phyloP scores from a whole-genome alignment of 2,888 invertebrate species.

The Heliconius hortense region DNA sequence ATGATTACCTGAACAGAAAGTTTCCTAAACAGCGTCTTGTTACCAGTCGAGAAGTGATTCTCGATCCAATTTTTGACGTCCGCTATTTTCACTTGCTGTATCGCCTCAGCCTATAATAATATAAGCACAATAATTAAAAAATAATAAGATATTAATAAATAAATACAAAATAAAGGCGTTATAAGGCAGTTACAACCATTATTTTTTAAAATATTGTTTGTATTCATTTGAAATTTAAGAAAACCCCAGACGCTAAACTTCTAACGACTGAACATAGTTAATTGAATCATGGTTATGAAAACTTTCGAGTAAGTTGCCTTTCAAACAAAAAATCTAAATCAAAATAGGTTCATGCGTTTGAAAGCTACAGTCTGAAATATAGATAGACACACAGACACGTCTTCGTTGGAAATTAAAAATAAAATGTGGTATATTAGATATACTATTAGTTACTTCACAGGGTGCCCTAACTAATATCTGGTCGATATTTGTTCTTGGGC shows the following conservation, averaged over 20 bases:
- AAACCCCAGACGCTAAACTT: no score
- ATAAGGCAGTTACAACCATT: no score
- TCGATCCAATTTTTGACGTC: conserved; percentile 80
- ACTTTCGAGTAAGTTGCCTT: not conserved
- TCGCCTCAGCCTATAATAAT: conserved; percentile 74
- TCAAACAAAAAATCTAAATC: not conserved
- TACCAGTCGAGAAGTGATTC: conserved; percentile 75
- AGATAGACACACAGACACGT: not conserved
- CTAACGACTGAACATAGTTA: no score
- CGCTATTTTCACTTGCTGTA: conserved; percentile 72
- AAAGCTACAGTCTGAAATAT: not conserved
- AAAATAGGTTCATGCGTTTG: not conserved
- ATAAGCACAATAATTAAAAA: conserved; percentile 28
- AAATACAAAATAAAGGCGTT: no score
- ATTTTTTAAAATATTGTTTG: no score
- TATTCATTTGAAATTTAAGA: no score
- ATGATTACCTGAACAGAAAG: conserved; percentile 82
- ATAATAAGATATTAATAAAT: no score
- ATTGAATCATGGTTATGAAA: not conserved
- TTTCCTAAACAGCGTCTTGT: conserved; percentile 70
- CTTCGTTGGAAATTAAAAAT: no score
- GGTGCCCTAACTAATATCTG: no score
- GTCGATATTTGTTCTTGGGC: no score
- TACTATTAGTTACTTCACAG: no score
- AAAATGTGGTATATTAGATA: no score